A percentile compares a stretch with the other conserved stretches of the same genome.
Evolutionary conservation across 2,888 invertebrate species (phyloP).

Genomic region (Xylophagus ater): DNA sequence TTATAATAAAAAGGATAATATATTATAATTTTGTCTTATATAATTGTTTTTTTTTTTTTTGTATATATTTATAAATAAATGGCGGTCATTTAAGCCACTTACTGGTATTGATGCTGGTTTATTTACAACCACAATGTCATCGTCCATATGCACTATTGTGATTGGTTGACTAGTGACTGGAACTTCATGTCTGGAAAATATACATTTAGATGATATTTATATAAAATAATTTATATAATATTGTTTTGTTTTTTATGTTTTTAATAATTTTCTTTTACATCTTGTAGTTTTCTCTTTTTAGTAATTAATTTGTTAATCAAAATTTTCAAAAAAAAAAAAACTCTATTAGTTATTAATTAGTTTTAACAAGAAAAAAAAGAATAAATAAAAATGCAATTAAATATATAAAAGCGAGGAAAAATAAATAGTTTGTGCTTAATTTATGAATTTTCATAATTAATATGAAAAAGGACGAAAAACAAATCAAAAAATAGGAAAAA

Average conservation of each 20-base stretch:
- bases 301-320: too few species aligned
- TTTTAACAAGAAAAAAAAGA: too few species aligned
- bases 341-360: too few species aligned
- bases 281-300: too few species aligned
- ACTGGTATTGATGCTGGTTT: conserved; percentile 99
- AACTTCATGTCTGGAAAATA: conserved; percentile 90
- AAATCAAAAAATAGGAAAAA: too few species aligned
- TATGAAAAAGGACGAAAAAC: too few species aligned
- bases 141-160: conserved; percentile 95
- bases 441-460: too few species aligned
- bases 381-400: too few species aligned
- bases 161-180: conserved; percentile 95
- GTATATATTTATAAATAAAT: conserved; percentile 30
- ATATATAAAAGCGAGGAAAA: too few species aligned
- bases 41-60: conserved; percentile 1
- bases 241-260: conserved; percentile 3
- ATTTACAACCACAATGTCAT: conserved; percentile 98
- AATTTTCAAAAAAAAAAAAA: too few species aligned
- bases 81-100: conserved; percentile 82
- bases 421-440: too few species aligned
- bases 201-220: conserved; percentile 16
- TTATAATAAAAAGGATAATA: neutral
- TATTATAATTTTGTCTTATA: neutral
- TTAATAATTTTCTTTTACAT: neutral
- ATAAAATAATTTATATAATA: conserved; percentile 12